Base-by-base conservation (phyloP, 2,797 vertebrate species). In the Chanos chanos region DNA sequence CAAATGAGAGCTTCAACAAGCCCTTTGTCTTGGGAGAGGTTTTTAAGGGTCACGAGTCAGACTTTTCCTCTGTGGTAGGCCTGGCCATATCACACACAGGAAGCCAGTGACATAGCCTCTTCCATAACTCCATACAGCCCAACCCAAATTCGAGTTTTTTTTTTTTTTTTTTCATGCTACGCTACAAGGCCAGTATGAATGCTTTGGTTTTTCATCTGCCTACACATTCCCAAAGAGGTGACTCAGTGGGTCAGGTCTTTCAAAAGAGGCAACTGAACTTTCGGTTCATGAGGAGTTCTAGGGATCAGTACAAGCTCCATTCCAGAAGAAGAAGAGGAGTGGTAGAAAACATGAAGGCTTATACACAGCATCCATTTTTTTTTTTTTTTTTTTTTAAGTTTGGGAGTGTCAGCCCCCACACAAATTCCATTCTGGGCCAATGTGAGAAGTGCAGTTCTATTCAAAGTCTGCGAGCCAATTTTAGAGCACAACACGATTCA, bases 11-110 rank as follows among this genome's bases (percentile, higher is more conserved):
- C 24, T 56, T 81, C 65, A 83, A 87, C 72, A 76, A 81, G 56
- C 61, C 70, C 86, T 90, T 90, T 90, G 89, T 90, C 65, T 70
- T 69, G 59, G 62, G n/a, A 15, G 69, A 72, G 75, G 71, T 73
- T 81, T 74, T 76, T 75, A 77, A 67, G 74, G 79, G 71, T 71
- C 76, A 81, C 68, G 61, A 78, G 73, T 66, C 77, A 66, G 74
- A 66, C 68, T 72, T 70, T 78, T 77, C 75, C 64, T 75, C 66
- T 72, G 64, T 39, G 24, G 28, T 22, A 25, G 41, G 43, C 24
- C 40, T 73, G 66, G 61, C 66, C 49, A n/a, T n/a, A 18, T 61
- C 45, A 74, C 18, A 70, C 50, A 82, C 75, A 86, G 78, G 79
- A 87, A 86, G 76, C 59, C 43, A 77, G 51, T 15, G 69, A 81